Base-by-base conservation (phyloP, 2,797 vertebrate genomes). In the Melopsittacus undulatus region DNA sequence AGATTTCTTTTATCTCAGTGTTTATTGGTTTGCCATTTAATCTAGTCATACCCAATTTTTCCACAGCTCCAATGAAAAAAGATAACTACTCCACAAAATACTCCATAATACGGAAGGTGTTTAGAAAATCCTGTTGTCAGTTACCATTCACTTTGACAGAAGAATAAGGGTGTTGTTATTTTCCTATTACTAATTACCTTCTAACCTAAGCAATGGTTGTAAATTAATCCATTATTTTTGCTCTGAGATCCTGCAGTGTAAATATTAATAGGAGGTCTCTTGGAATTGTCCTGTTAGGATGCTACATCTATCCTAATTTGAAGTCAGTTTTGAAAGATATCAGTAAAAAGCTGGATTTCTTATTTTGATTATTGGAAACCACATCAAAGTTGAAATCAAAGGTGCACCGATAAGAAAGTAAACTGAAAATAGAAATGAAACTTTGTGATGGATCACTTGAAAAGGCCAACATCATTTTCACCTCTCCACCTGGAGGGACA, bases 381-480 rank as follows among this genome's bases (percentile, higher is more conserved):
- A 72, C 81, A 92, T 90, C 85, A 91, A 90, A 94, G 90, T 62
- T 52, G 57, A 84, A 94, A 92, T 80, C 70, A 96, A 94, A 95
- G 83, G 30, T 27, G 40, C 10, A 66, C 34, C 51, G 64, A 52
- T 24, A 80, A 80, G 64, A 77, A 92, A 93, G 45, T 38, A 76
- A 63, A 62, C 38, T 54, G 88, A 72, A 87, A 95, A 90, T 32
- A 84, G 80, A 89, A 96, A 90, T 90, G 64, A 83, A 85, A 72
- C 92, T 93, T 90, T 94, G 70, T 90, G 83, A 90, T 30, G 91
- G 91, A 85, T 97, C 93, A 93, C 91, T 95, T 89, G 90, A 61
- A 87, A 95, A 88, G 61, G 75, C n/a, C 74, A 80, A 52, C 42
- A 5, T 85, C 90, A 90, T 87, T 96, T 94, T 91, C 81, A 93